Conservation (phyloP, 53 echinoderm and acorn worm genomes). For the Antedon mediterranea region DNA sequence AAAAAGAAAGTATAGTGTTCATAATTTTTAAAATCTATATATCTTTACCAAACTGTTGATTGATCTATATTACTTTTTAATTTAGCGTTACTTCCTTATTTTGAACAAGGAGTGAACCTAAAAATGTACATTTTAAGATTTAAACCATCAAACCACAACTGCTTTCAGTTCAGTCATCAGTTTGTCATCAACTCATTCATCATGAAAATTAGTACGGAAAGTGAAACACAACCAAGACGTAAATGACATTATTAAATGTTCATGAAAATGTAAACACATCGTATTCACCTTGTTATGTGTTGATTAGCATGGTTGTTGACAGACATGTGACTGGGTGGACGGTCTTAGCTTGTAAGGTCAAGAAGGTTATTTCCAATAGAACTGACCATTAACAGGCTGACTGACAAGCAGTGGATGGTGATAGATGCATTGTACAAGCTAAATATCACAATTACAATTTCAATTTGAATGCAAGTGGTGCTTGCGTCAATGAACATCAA, state of each 20-base stretch:
- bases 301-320: background rate
- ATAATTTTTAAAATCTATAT: no score
- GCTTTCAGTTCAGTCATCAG: no score
- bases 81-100: no score
- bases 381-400: background rate
- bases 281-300: background rate
- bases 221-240: background rate
- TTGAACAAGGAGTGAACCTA: no score
- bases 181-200: no score
- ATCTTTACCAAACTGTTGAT: no score
- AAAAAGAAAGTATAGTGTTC: no score
- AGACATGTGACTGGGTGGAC: background rate
- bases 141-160: no score
- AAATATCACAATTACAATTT: background rate
- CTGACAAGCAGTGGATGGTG: background rate
- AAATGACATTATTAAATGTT: background rate
- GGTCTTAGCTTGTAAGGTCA: background rate
- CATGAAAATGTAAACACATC: background rate
- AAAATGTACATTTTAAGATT: no score
- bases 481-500: background rate
- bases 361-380: background rate
- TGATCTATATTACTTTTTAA: no score
- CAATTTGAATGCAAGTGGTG: background rate
- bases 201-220: background rate
- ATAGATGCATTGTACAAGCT: background rate